phyloP scores from a whole-genome alignment of 2,797 vertebrate genomes.

The Lycodopsis pacificus region DNA sequence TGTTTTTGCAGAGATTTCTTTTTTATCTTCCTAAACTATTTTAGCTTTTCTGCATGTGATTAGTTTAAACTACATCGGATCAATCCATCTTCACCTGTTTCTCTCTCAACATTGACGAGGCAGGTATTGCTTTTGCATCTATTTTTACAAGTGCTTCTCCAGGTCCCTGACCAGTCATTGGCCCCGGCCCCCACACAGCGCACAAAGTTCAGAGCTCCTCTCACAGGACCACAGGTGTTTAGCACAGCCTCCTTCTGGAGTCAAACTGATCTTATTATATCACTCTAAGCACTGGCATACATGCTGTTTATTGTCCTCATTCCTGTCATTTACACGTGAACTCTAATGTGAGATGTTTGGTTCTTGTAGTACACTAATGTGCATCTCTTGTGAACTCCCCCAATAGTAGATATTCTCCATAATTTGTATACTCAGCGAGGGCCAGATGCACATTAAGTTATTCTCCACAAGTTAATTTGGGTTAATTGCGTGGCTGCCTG shows the following conservation, averaged over 20 bases:
- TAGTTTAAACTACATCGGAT: constrained; percentile 38
- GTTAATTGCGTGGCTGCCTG: constrained; percentile 69
- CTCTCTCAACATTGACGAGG: constrained; percentile 42
- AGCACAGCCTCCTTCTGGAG: constrained; percentile 34
- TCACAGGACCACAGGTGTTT: constrained; percentile 76
- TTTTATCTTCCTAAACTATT: constrained; percentile 2
- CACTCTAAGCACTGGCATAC: background rate
- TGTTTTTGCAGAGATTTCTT: background rate
- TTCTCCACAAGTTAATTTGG: constrained; percentile 72
- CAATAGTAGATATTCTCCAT: constrained; percentile 33
- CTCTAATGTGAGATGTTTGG: background rate
- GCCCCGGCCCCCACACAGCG: constrained; percentile 67
- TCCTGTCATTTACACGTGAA: background rate
- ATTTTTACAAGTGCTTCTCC: constrained; percentile 79
- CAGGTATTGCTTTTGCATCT: constrained; percentile 77
- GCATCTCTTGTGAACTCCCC: constrained; percentile 14
- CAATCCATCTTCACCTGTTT: constrained; percentile 51
- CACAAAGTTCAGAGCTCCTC: constrained; percentile 60
- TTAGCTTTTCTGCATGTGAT: constrained; percentile 17
- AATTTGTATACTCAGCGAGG: constrained; percentile 45
- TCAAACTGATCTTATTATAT: constrained; percentile 30
- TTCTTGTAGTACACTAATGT: background rate
- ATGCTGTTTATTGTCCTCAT: constrained; percentile 1
- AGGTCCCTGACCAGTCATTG: constrained; percentile 68
- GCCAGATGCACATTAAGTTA: constrained; percentile 67